Evolutionary conservation across 2,113 vertebrate species (phyloP), one percentile per base, ranked within the genome.

Genomic region (Oncorhynchus mykiss): DNA sequence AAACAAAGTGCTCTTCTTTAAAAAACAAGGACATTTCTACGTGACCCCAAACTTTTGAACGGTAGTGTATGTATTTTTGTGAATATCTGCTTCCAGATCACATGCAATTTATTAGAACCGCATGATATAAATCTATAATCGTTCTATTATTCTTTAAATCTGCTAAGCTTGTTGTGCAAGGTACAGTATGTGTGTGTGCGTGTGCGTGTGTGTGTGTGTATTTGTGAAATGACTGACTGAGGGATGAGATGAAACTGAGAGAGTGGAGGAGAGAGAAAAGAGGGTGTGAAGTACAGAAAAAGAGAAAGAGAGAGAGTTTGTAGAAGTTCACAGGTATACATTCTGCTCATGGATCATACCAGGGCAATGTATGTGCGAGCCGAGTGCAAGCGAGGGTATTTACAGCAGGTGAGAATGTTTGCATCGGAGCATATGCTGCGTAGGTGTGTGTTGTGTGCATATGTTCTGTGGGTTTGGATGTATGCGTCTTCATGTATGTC

Each of bases 111-210:
- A 5, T 34, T 57, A 22, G 57, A 60, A 31, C 62, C 24, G 9
- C 39, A 45, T 45, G 11, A 62, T 22, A 22, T 62, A 24, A 20
- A 54, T 54, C 51, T 18, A 18, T 18, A 54, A 16, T 54, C 51
- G 18, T 54, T 54, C 4, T 5, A 62, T 24, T 29, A 72, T 31
- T 81, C 71, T 77, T 67, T 69, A 79, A 71, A 73, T 75, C 64
- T 67, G 51, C 65, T 27, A 5, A 16, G 60, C 31, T 45, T 11
- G 39, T 29, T 67, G 27, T 48, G 31, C 45, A 54, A 18, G 14
- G 68, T 31, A 24, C 34, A 8, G 34, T 34, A 7, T 60, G 72
- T 20, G 24, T 54, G 8, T 27, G 31, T 22, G 77, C 6, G 8
- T 9, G 34, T 39, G 34, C 49, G 72, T 9, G 8, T 11, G 39